Conservation (phyloP, 2,797 vertebrate species). For the Tapirus indicus region DNA sequence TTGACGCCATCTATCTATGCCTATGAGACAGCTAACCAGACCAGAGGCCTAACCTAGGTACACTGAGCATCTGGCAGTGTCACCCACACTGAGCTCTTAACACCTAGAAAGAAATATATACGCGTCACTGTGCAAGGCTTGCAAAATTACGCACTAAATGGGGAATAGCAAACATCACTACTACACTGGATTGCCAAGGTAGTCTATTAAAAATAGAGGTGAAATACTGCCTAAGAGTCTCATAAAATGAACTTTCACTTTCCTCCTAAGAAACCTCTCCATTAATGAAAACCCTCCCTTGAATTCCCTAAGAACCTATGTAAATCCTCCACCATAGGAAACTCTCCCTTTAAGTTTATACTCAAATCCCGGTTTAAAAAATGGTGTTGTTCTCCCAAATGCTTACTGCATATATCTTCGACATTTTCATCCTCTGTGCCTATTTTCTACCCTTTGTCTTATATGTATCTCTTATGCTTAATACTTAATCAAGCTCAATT, state of each 20-base stretch:
- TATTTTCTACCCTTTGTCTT: constrained; percentile 5
- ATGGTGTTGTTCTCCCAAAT: background rate
- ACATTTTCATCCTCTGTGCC: background rate
- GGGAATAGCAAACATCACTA: background rate
- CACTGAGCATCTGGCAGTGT: background rate
- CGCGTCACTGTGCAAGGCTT: background rate
- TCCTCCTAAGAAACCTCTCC: background rate
- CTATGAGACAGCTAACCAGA: background rate
- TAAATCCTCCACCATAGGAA: constrained; percentile 19
- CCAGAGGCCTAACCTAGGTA: background rate
- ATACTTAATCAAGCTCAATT: background rate
- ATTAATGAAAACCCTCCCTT: constrained; percentile 6
- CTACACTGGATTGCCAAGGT: background rate
- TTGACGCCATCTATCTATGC: background rate
- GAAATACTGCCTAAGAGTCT: background rate
- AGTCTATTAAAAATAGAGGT: background rate
- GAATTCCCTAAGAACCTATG: background rate
- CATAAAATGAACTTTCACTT: constrained; percentile 17
- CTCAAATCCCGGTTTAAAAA: constrained; percentile 16
- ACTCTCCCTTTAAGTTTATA: background rate
- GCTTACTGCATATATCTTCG: background rate
- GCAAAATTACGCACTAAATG: background rate
- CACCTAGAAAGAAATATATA: background rate
- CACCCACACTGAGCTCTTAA: constrained; percentile 9
- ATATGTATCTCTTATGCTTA: background rate